Percentiles rank a stretch among this genome's conserved stretches.
These are phyloP conservation scores for Atrichornis clamosus DNA, from an alignment of 2,113 vertebrate species.

Conservation along the genomic window DNA sequence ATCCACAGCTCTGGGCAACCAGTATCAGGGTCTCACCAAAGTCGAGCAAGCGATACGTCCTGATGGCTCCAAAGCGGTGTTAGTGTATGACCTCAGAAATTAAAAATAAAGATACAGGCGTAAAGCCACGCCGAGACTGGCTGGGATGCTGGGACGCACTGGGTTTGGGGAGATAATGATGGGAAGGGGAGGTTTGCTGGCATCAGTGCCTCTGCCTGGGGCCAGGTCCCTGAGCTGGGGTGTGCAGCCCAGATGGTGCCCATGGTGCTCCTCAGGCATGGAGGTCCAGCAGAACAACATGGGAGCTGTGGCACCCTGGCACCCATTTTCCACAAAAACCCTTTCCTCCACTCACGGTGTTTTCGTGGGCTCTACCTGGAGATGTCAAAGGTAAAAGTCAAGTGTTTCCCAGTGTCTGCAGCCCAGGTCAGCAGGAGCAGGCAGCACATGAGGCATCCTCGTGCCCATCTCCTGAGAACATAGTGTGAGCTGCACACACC, in stretches of 20 bases:
- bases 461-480: accelerated
- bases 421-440: background rate
- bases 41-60: accelerated
- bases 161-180: background rate
- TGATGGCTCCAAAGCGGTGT: accelerated
- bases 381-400: accelerated
- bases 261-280: accelerated
- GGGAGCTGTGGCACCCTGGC: background rate
- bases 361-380: background rate
- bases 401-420: accelerated
- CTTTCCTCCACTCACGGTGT: accelerated
- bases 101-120: background rate
- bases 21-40: background rate
- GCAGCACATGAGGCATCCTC: accelerated
- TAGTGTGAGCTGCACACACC: background rate
- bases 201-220: background rate
- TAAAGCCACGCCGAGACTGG: background rate
- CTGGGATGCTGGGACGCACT: background rate
- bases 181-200: too few relatives aligned
- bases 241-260: background rate
- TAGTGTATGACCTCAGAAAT: background rate
- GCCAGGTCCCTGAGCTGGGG: accelerated
- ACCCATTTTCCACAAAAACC: accelerated
- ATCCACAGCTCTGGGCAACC: background rate
- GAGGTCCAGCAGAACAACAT: background rate